Conservation (phyloP, 2,113 vertebrate genomes). For the Rhea pennata region DNA sequence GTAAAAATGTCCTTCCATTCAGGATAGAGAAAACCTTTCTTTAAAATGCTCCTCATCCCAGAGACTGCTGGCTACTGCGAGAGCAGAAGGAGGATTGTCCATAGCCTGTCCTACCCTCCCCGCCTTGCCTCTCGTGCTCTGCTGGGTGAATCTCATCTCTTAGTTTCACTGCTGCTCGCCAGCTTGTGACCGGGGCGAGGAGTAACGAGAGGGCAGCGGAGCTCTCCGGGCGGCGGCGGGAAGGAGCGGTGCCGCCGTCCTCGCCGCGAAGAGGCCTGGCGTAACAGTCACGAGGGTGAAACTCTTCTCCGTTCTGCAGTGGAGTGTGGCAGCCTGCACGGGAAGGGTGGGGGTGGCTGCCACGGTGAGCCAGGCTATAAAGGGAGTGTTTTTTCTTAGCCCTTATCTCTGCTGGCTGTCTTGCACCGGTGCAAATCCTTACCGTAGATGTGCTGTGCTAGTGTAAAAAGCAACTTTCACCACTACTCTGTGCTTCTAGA, state of each 20-base stretch:
- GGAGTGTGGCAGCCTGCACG: slow-evolving; percentile 18
- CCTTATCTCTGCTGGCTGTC: neutral
- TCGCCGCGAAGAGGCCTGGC: neutral
- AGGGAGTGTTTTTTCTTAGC: slow-evolving; percentile 31
- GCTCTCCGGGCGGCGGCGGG: neutral
- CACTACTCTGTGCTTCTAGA: neutral
- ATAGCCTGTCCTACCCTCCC: neutral
- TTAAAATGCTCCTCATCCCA: neutral
- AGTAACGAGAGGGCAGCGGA: neutral
- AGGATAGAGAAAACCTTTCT: neutral
- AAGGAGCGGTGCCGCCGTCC: neutral
- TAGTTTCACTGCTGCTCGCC: neutral
- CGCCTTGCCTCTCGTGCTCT: neutral
- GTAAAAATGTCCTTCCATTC: neutral
- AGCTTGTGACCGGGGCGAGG: neutral
- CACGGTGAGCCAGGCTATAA: slow-evolving; percentile 12
- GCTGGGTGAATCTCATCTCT: neutral
- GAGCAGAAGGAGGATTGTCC: neutral
- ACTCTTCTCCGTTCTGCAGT: neutral
- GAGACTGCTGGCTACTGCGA: neutral
- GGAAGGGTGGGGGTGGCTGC: slow-evolving; percentile 11
- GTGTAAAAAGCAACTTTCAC: neutral
- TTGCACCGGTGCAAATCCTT: neutral
- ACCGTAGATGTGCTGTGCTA: neutral
- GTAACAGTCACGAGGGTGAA: neutral